phyloP scores from a whole-genome alignment of 2,888 invertebrate genomes.

The Liposcelis brunnea region DNA sequence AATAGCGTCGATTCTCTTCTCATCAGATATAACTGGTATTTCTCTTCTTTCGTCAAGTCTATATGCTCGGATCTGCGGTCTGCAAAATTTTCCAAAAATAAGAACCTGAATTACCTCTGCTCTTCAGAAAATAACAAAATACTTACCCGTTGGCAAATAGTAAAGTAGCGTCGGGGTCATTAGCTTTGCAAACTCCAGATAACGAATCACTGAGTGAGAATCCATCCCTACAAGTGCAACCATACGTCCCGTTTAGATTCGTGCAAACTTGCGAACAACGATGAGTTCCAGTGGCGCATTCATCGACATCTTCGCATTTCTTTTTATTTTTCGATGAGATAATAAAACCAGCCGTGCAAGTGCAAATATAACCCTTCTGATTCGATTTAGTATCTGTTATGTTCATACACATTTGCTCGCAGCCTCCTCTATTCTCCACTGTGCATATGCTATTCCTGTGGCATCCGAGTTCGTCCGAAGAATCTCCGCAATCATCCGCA shows the following conservation, averaged over 20 bases:
- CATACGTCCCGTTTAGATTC: conserved; percentile 78
- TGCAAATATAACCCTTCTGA: conserved; percentile 63
- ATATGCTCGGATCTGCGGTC: conserved; percentile 63
- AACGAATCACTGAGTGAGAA: conserved; percentile 56
- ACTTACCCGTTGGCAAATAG: conserved; percentile 55
- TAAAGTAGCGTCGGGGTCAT: conserved; percentile 45
- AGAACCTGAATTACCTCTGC: too few species aligned
- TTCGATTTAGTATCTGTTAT: conserved; percentile 38
- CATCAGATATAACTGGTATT: conserved; percentile 59
- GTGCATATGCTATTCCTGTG: conserved; percentile 33
- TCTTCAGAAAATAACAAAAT: too few species aligned
- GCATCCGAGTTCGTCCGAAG: conserved; percentile 80
- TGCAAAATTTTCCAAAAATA: too few species aligned
- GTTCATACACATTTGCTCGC: conserved; percentile 81
- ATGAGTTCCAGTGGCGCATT: conserved; percentile 65
- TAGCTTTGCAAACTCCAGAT: conserved; percentile 68
- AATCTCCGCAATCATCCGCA: conserved; percentile 79
- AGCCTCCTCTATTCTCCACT: conserved; percentile 49
- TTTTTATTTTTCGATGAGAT: conserved; percentile 64
- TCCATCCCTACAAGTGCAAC: conserved; percentile 72
- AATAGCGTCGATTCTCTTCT: conserved; percentile 78
- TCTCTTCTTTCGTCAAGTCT: conserved; percentile 43
- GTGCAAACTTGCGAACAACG: conserved; percentile 87
- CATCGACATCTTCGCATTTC: conserved; percentile 75
- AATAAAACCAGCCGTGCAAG: conserved; percentile 74